Base-by-base conservation (phyloP, 2,113 vertebrate genomes). In the Azemiops feae region DNA sequence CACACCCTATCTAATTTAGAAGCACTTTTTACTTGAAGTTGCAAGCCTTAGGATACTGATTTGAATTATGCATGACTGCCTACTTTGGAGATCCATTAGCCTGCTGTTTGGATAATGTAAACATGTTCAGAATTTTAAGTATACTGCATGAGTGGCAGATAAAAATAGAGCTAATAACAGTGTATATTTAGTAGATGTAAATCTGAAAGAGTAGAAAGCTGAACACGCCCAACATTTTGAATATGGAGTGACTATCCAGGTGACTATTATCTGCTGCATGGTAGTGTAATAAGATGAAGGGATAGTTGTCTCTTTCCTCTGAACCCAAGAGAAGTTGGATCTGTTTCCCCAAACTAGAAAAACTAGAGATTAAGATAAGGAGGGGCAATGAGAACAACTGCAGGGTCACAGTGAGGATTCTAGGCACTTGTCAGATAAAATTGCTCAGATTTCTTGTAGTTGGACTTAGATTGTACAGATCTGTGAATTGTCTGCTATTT, bases 11-110 rank as follows among this genome's bases (percentile, higher is more conserved):
- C 96, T 97, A 97, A 98, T 98, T 98, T 97, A 97, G 97, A 97
- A 96, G 96, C 97, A 97, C 97, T 96, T 97, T 98, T 98, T 96
- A 97, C 97, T 97, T 97, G 93, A 97, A 97, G 96, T 98, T 97
- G 95, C 96, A 97, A 98, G 98, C 97, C 97, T 96, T 96, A 97
- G 97, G 98, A 98, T 97, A 97, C 96, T 98, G 97, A 97, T 96
- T 97, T 98, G 98, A 98, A 98, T 98, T 98, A 98, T 97, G 97
- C 97, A 98, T 98, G 98, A 97, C 96, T 98, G 97, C 98, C 98
- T 98, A 97, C 97, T 97, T 97, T 96, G 96, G 96, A 92, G 96
- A 97, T 98, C 97, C 97, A 96, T 98, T 98, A 98, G 97, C 96
- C 97, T 97, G 97, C 97, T 97, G 96, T 97, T 96, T 98, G 96